A percentile compares a stretch with the other conserved stretches of the same genome.
Evolutionary conservation across 2,888 invertebrate species (phyloP).

Genomic region (Aspidapion aeneum): DNA sequence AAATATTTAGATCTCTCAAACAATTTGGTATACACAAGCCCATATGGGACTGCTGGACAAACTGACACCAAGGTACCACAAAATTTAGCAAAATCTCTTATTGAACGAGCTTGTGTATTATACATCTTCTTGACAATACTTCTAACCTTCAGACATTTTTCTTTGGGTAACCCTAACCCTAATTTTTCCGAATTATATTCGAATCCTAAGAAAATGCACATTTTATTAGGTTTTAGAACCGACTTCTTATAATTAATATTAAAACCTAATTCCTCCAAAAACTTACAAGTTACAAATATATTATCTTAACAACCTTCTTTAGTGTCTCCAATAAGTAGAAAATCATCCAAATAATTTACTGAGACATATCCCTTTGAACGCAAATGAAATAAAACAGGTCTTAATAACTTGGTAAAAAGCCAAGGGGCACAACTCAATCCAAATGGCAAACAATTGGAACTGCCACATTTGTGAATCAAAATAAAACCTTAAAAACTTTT

Average conservation of each 20-base stretch:
- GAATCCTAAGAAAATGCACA: background rate
- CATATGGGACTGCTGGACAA: constrained; percentile 13
- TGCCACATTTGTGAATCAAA: too few species aligned
- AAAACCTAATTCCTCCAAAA: background rate
- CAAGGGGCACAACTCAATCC: too few species aligned
- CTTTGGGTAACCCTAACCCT: background rate
- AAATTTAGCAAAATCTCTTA: constrained; percentile 16
- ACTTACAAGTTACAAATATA: background rate
- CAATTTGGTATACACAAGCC: constrained; percentile 11
- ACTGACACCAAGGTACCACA: constrained; percentile 16
- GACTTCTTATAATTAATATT: background rate
- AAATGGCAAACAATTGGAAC: too few species aligned
- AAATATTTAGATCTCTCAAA: constrained; percentile 9
- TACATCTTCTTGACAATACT: background rate
- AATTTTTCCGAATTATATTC: background rate
- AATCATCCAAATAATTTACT: constrained; percentile 4
- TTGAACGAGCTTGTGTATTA: background rate
- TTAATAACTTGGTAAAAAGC: too few species aligned
- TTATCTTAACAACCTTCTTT: background rate
- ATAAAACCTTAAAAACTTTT: too few species aligned
- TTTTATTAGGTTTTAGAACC: background rate
- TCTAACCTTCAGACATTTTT: background rate
- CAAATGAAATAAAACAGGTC: background rate
- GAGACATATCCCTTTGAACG: background rate
- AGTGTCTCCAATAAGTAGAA: constrained; percentile 1